Percentiles rank a stretch among this genome's conserved stretches.
Evolutionary conservation across 2,888 invertebrate species (phyloP).

Genomic region (Lissonota sp.): DNA sequence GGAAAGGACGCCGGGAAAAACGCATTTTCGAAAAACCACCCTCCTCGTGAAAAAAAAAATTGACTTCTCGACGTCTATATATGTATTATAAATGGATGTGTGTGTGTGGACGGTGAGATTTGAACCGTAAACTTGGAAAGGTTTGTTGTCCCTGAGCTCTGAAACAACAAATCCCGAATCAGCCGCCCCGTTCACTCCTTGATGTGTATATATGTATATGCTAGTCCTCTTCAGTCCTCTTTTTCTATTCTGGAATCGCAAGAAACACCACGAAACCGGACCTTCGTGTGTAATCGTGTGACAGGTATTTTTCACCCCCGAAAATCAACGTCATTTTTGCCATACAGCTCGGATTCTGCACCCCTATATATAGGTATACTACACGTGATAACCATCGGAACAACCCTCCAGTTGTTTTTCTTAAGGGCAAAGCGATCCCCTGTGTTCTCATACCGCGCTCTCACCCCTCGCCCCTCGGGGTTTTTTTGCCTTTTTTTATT

Average conservation of each 20-base stretch:
- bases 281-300: slow-evolving; percentile 64
- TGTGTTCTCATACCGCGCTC: too few relatives aligned
- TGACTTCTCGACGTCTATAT: slow-evolving; percentile 71
- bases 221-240: too few relatives aligned
- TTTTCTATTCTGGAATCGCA: slow-evolving; percentile 48
- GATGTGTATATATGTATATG: too few relatives aligned
- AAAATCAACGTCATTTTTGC: slow-evolving; percentile 13
- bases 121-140: slow-evolving; percentile 36
- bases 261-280: slow-evolving; percentile 62
- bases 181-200: slow-evolving; percentile 46
- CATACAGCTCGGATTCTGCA: slow-evolving; percentile 23
- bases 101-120: slow-evolving; percentile 24
- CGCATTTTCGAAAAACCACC: slow-evolving; percentile 39
- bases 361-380: too few relatives aligned
- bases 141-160: slow-evolving; percentile 74
- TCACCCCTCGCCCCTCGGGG: not conserved
- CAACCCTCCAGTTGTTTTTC: slow-evolving; percentile 59
- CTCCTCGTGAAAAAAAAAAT: too few relatives aligned
- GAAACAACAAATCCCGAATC: slow-evolving; percentile 75
- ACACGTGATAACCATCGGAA: too few relatives aligned
- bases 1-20: slow-evolving; percentile 24
- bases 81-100: not conserved
- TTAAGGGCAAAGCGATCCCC: slow-evolving; percentile 60
- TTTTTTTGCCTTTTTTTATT: too few relatives aligned
- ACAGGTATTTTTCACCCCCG: slow-evolving; percentile 65